Percentiles rank a stretch among this genome's conserved stretches.
phyloP scores from a whole-genome alignment of 1,140 invertebrate species.

The Lepeophtheirus salmonis region DNA sequence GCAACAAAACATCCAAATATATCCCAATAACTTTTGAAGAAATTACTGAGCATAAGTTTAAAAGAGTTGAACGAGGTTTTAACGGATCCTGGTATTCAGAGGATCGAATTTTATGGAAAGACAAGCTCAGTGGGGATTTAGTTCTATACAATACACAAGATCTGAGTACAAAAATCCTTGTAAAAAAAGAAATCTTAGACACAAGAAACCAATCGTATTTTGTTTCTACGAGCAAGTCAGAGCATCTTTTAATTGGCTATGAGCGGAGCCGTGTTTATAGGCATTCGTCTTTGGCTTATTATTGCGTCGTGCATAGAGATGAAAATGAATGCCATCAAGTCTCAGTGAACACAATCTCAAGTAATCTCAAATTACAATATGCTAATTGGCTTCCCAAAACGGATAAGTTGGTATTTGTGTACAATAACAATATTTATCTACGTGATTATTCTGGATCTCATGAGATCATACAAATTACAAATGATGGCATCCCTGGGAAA shows the following conservation, averaged over 20 bases:
- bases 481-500: not conserved
- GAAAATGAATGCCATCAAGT: too few relatives aligned
- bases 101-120: not conserved
- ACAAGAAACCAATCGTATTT: not conserved
- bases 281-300: not conserved
- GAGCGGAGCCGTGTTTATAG: not conserved
- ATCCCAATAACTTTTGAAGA: not conserved
- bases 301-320: not conserved
- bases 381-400: not conserved
- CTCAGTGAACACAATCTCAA: too few relatives aligned
- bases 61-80: not conserved
- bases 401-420: not conserved
- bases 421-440: not conserved
- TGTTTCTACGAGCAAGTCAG: not conserved
- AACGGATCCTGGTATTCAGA: not conserved
- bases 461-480: not conserved
- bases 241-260: not conserved
- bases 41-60: not conserved
- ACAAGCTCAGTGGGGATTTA: not conserved
- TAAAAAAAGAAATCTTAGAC: not conserved
- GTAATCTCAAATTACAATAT: not conserved
- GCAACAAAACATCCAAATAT: not conserved
- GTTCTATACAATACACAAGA: not conserved
- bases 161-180: not conserved
- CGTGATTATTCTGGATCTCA: not conserved